Percentiles rank a stretch among this genome's conserved stretches.
These are phyloP conservation scores for Archivesica marissinica DNA, from an alignment of 1,140 invertebrate species.

Conservation along the genomic window DNA sequence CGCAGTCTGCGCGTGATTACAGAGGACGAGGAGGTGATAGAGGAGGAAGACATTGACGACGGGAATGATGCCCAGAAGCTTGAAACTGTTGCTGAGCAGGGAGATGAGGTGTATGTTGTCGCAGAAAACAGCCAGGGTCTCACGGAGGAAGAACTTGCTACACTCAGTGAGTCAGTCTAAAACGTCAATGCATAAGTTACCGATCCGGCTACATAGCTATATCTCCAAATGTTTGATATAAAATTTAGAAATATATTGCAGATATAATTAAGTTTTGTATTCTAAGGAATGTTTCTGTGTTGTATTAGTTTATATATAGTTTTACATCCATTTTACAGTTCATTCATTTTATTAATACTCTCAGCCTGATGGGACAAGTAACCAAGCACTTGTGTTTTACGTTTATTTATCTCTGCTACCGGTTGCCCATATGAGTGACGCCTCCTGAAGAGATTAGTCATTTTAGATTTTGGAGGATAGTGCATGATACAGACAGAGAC, in stretches of 20 bases:
- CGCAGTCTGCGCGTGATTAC: slow-evolving; percentile 76
- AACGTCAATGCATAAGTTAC: too few species aligned
- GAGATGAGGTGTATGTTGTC: slow-evolving; percentile 71
- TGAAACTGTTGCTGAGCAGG: slow-evolving; percentile 29
- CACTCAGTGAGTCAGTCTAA: slow-evolving; percentile 74
- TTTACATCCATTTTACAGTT: too few species aligned
- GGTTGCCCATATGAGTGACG: too few species aligned
- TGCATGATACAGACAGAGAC: too few species aligned
- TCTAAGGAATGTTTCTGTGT: too few species aligned
- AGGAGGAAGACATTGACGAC: slow-evolving; percentile 65
- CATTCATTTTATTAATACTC: too few species aligned
- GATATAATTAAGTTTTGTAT: neutral
- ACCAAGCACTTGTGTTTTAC: too few species aligned
- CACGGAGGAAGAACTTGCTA: slow-evolving; percentile 73
- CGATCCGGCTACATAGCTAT: neutral
- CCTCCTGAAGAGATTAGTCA: too few species aligned
- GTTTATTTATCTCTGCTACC: too few species aligned
- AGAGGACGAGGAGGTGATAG: slow-evolving; percentile 77
- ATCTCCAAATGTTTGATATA: neutral
- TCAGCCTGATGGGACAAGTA: too few species aligned
- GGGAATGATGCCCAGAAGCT: slow-evolving; percentile 43
- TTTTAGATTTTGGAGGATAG: too few species aligned
- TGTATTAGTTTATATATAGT: too few species aligned
- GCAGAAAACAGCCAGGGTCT: slow-evolving; percentile 70
- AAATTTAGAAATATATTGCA: neutral